Evolutionary conservation across 2,797 vertebrate species (phyloP).

Genomic region (Anolis apletophallus): DNA sequence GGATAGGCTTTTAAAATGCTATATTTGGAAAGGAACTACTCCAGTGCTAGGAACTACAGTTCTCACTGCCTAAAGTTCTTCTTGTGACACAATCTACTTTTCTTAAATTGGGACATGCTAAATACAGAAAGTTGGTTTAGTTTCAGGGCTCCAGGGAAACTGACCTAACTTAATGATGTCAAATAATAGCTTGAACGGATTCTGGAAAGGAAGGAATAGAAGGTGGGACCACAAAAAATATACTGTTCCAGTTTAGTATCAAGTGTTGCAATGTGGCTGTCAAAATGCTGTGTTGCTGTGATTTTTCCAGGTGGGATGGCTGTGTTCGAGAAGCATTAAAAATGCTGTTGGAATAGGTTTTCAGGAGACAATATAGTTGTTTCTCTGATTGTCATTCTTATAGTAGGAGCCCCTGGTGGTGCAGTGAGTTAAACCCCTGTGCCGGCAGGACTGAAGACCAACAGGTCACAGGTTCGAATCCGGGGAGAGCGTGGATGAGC

Average conservation of each 20-base stretch:
- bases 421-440: no score
- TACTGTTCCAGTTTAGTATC: not conserved
- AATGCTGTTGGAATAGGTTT: not conserved
- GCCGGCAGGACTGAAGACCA: no score
- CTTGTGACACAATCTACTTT: conserved; percentile 5
- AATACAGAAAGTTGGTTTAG: conserved; percentile 16
- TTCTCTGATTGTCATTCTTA: not conserved
- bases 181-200: not conserved
- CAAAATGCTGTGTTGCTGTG: no score
- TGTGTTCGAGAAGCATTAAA: no score
- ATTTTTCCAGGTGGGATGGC: no score
- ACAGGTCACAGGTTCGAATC: no score
- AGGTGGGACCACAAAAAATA: not conserved
- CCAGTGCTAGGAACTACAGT: not conserved
- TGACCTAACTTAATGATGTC: conserved; percentile 1
- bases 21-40: not conserved
- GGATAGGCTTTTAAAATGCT: not conserved
- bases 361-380: not conserved
- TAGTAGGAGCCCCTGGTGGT: no score
- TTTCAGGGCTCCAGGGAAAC: conserved; percentile 2
- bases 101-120: not conserved
- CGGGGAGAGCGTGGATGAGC: no score
- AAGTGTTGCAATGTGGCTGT: not conserved
- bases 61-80: not conserved
- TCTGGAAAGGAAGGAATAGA: not conserved